A percentile compares a stretch with the other conserved stretches of the same genome.
phyloP scores from a whole-genome alignment of 1,140 invertebrate genomes.

The Aphidius ervi region DNA sequence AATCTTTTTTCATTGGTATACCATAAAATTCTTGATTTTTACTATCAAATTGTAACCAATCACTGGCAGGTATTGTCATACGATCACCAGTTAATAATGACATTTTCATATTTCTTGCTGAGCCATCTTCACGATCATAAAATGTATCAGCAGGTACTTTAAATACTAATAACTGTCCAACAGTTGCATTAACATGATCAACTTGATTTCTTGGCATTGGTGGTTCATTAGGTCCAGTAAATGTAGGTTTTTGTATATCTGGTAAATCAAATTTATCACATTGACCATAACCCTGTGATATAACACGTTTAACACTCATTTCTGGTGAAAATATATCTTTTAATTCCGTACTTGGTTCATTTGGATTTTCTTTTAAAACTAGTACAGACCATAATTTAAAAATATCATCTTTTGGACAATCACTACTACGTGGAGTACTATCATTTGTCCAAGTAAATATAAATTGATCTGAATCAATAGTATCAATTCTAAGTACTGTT shows the following conservation, averaged over 20 bases:
- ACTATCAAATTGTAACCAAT: slow-evolving; percentile 86
- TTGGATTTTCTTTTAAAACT: slow-evolving; percentile 39
- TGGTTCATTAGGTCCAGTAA: slow-evolving; percentile 32
- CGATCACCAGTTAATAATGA: slow-evolving; percentile 70
- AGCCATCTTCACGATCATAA: slow-evolving; percentile 82
- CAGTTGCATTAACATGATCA: slow-evolving; percentile 74
- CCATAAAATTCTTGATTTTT: slow-evolving; percentile 89
- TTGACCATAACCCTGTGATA: slow-evolving; percentile 59
- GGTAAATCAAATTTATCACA: slow-evolving; percentile 54
- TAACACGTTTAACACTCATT: slow-evolving; percentile 61
- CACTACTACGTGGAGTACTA: slow-evolving; percentile 66
- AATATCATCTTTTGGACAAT: slow-evolving; percentile 71
- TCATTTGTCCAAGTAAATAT: slow-evolving; percentile 86
- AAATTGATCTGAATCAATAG: slow-evolving; percentile 55
- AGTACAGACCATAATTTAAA: slow-evolving; percentile 55
- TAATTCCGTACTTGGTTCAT: slow-evolving; percentile 57
- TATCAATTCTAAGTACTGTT: slow-evolving; percentile 62
- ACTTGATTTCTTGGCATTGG: slow-evolving; percentile 79
- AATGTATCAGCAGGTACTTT: slow-evolving; percentile 85
- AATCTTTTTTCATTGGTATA: slow-evolving; percentile 66
- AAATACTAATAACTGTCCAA: slow-evolving; percentile 72
- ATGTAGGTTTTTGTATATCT: slow-evolving; percentile 46
- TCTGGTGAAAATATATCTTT: slow-evolving; percentile 58
- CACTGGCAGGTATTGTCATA: slow-evolving; percentile 60
- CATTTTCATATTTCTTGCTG: slow-evolving; percentile 68